Percentiles rank a stretch among this genome's conserved stretches.
These are phyloP conservation scores for Corydoras sp. DNA, from an alignment of 2,113 vertebrate species.

Conservation along the genomic window DNA sequence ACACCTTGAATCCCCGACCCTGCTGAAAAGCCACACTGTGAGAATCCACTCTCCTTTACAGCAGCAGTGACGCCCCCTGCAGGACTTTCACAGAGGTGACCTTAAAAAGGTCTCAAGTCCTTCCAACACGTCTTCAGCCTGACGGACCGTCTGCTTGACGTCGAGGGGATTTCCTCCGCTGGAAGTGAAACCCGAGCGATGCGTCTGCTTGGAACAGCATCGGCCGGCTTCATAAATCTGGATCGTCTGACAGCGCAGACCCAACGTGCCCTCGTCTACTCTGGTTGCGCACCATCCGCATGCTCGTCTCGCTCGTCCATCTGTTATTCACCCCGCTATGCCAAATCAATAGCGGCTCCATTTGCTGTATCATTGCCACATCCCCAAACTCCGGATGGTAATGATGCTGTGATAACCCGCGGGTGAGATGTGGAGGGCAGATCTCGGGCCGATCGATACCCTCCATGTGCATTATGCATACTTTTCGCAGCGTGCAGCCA, in stretches of 20 bases:
- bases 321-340: constrained; percentile 45
- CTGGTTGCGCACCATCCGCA: constrained; percentile 39
- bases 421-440: constrained; percentile 54
- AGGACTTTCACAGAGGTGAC: too few relatives aligned
- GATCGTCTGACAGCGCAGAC: constrained; percentile 51
- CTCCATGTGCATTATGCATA: constrained; percentile 52
- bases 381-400: constrained; percentile 64
- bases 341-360: constrained; percentile 70
- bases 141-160: too few relatives aligned
- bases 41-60: too few relatives aligned
- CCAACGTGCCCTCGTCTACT: constrained; percentile 33
- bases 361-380: constrained; percentile 66
- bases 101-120: too few relatives aligned
- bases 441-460: constrained; percentile 65
- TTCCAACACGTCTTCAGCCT: too few relatives aligned
- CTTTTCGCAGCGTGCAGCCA: constrained; percentile 31
- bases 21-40: too few relatives aligned
- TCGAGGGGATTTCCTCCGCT: too few relatives aligned
- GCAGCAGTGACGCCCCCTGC: too few relatives aligned
- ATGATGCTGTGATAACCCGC: constrained; percentile 70
- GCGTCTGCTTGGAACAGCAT: constrained; percentile 26
- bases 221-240: constrained; percentile 12
- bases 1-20: too few relatives aligned
- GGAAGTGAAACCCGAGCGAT: constrained; percentile 2
- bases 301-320: constrained; percentile 37